Evolutionary conservation across 2,888 invertebrate genomes (phyloP).

Genomic region (Agrochola litura): DNA sequence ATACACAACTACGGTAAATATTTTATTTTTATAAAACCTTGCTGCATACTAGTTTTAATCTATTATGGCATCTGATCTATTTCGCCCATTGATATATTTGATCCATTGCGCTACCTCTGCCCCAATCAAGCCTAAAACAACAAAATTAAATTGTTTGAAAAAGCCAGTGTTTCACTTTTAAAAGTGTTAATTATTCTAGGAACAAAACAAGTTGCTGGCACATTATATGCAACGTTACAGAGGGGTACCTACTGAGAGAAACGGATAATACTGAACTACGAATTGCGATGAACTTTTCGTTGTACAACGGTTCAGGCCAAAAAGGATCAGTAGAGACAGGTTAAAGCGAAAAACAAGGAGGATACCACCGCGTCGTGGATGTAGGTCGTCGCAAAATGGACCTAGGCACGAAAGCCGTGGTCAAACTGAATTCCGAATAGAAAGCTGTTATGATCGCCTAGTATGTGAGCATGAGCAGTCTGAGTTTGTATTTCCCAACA

Average conservation of each 20-base stretch:
- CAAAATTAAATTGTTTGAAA: neutral
- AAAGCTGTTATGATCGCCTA: neutral
- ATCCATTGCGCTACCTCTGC: neutral
- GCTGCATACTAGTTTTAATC: neutral
- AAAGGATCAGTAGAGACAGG: neutral
- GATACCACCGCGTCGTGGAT: neutral
- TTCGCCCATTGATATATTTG: neutral
- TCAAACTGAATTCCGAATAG: conserved; percentile 31
- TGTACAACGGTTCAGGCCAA: neutral
- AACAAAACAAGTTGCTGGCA: neutral
- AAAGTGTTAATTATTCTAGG: neutral
- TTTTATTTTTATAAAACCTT: neutral
- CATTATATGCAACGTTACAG: neutral
- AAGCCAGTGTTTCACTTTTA: neutral
- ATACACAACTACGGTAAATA: conserved; percentile 5
- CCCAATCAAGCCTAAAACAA: neutral
- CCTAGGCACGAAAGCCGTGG: neutral
- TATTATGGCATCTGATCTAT: neutral
- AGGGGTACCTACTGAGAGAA: neutral
- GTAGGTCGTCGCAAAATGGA: conserved; percentile 9
- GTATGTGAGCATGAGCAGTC: neutral
- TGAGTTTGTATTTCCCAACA: neutral
- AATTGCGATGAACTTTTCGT: conserved; percentile 5
- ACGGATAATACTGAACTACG: neutral
- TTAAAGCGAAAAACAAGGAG: conserved; percentile 10